Evolutionary conservation across 2,113 vertebrate genomes (phyloP).

Genomic region (Cynocephalus volans): DNA sequence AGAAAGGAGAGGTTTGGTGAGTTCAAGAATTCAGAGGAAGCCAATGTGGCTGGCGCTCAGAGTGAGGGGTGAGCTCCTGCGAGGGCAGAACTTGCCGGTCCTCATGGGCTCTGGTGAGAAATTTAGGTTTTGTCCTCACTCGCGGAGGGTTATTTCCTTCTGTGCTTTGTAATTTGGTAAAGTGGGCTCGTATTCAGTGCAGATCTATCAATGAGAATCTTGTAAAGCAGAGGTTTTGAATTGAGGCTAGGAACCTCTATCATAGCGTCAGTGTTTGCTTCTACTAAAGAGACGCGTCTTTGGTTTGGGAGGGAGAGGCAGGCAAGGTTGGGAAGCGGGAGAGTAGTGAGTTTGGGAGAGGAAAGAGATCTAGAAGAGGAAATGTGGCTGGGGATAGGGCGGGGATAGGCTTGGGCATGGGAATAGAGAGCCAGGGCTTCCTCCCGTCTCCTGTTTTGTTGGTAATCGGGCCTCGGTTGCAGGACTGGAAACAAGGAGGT

Average conservation of each 20-base stretch:
- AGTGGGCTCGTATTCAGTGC: neutral
- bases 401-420: neutral
- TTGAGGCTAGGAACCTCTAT: neutral
- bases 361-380: neutral
- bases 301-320: neutral
- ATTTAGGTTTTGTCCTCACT: neutral
- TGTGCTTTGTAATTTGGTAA: neutral
- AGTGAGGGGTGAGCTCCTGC: neutral
- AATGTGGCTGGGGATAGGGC: neutral
- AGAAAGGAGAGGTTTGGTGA: neutral
- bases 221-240: neutral
- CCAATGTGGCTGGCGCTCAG: neutral
- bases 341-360: neutral
- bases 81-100: neutral
- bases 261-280: neutral
- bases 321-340: too few species aligned
- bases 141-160: accelerated
- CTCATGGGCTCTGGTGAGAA: neutral
- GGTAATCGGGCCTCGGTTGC: neutral
- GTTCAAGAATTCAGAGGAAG: neutral
- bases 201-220: neutral
- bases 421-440: neutral
- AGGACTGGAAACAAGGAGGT: neutral
- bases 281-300: neutral
- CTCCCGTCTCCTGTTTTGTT: neutral